Percentiles rank a stretch among this genome's conserved stretches.
Evolutionary conservation across 2,113 vertebrate genomes (phyloP).

Genomic region (Heptranchias perlo): DNA sequence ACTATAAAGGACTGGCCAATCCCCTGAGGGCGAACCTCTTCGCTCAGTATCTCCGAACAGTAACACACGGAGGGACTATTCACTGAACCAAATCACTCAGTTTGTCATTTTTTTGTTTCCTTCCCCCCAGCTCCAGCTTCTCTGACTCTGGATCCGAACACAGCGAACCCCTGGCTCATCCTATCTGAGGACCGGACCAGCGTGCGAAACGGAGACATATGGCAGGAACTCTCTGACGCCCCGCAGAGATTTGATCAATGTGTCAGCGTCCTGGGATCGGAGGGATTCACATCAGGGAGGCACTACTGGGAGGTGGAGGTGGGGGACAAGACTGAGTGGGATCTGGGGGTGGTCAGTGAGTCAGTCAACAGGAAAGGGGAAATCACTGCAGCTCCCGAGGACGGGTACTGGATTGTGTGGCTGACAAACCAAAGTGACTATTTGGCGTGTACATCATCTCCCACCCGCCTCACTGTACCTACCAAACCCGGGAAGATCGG

Average conservation of each 20-base stretch:
- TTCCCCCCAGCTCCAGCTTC: not conserved
- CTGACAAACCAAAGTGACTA: not conserved
- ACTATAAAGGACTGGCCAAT: too few species aligned
- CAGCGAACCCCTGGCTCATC: not conserved
- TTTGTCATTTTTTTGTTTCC: not conserved
- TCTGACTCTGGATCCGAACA: not conserved
- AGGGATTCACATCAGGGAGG: not conserved
- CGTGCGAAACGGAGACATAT: not conserved
- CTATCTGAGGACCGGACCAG: not conserved
- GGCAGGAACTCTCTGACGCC: not conserved
- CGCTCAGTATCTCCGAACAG: too few species aligned
- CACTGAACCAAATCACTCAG: not conserved
- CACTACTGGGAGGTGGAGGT: slow-evolving; percentile 9
- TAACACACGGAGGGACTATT: too few species aligned
- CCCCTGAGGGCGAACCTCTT: too few species aligned
- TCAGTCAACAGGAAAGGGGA: not conserved
- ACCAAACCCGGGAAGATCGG: not conserved
- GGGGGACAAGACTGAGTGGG: not conserved
- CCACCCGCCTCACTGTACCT: not conserved
- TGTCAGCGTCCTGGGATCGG: not conserved
- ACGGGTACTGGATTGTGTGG: not conserved
- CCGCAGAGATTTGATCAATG: not conserved
- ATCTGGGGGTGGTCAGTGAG: not conserved
- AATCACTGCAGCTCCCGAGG: not conserved
- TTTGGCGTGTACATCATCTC: not conserved